Evolutionary conservation across 2,113 vertebrate species (phyloP).

Genomic region (Pteronura brasiliensis): DNA sequence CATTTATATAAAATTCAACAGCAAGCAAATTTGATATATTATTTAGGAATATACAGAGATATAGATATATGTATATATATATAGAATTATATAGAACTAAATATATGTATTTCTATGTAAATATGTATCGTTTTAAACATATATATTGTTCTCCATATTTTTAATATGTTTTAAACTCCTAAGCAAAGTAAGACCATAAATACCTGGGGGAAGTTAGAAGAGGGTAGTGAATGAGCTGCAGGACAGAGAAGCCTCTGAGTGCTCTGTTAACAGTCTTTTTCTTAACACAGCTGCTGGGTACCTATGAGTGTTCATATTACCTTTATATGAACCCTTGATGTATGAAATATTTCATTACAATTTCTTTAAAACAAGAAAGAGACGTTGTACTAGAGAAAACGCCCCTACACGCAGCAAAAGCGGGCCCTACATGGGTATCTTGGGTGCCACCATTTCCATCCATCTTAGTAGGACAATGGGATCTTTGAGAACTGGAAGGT

Average conservation of each 20-base stretch:
- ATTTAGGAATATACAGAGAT: background rate
- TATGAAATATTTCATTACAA: background rate
- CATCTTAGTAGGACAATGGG: background rate
- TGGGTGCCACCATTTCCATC: background rate
- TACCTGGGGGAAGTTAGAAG: background rate
- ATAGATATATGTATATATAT: background rate
- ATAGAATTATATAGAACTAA: background rate
- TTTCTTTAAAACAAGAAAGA: background rate
- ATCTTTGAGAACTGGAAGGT: background rate
- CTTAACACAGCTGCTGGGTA: background rate
- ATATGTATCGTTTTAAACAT: background rate
- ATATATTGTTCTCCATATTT: background rate
- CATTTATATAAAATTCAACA: constrained; percentile 28
- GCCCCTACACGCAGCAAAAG: background rate
- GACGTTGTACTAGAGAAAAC: background rate
- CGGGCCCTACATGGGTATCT: background rate
- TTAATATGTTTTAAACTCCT: background rate
- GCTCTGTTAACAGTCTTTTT: background rate
- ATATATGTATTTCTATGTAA: background rate
- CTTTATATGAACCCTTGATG: background rate
- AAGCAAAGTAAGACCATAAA: background rate
- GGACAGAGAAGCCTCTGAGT: background rate
- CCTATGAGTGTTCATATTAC: background rate
- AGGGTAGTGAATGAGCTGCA: background rate
- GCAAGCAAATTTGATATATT: background rate